Evolutionary conservation across 2,888 invertebrate species (phyloP), one percentile per base, ranked within the genome.

Genomic region (Strigamia crassipes): DNA sequence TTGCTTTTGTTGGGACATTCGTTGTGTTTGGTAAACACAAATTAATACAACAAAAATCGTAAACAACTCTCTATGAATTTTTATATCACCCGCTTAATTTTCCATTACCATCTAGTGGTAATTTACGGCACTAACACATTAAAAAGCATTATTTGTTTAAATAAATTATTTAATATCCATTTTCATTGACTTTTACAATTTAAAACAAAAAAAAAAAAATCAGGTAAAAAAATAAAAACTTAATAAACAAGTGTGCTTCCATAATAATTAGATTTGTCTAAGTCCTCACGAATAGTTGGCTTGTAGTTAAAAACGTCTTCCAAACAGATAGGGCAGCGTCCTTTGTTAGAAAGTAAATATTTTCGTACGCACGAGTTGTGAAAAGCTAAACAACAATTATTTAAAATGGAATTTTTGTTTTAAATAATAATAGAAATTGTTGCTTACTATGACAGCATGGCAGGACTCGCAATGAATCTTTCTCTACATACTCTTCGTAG

Each of bases 181-280:
- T 27, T 3, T 3, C 38, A 38, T 38, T 38, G 38, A 38, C 2
- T 9, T 6, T 38, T 38, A 38, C 38, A 38, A 38, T 38, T 38
- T 38, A 38, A 38, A 38, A 38, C 27, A 27, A 27, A 27, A 27
- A n/a, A n/a, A n/a, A n/a, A 27, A 27, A 27, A 27, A 27, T 27
- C 27, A 38, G 38, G 6, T 9, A 5, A 38, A 88, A 9, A 38
- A 38, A 38, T 38, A 38, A 38, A 38, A 38, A 2, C 1, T 38
- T 6, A 38, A 10, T 38, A 38, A 38, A 38, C 38, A 38, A 38
- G 38, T 38, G 38, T 38, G 38, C 38, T 38, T 38, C 38, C 38
- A 6, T 38, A 38, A 38, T 4, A 38, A 38, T 38, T 38, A n/a
- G 51, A 51, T 38, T 38, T 38, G 38, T 38, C 10, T 38, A 51